Conservation (phyloP, 2,888 invertebrate genomes). For the Xanthorhoe spadicearia region DNA sequence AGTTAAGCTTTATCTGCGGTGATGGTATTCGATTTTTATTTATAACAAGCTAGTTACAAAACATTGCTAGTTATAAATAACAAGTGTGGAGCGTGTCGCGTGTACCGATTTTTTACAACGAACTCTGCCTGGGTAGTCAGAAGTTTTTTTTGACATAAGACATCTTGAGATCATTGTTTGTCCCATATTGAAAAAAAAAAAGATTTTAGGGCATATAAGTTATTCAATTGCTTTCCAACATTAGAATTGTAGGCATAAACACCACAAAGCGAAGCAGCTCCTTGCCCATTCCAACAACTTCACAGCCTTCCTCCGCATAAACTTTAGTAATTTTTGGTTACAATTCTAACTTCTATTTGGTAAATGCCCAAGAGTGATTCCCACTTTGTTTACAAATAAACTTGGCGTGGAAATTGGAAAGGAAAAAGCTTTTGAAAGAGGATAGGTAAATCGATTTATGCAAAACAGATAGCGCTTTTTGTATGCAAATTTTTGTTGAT, state of each 20-base stretch:
- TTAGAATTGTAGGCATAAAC: neutral
- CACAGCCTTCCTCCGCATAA: conserved; percentile 37
- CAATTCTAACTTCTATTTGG: conserved; percentile 78
- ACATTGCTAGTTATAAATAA: no score
- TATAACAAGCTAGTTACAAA: no score
- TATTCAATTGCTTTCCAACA: neutral
- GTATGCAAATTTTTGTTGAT: conserved; percentile 83
- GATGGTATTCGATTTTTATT: neutral
- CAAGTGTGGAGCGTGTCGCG: no score
- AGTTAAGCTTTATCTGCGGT: neutral
- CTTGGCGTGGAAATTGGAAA: conserved; percentile 79
- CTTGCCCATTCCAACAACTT: conserved; percentile 6
- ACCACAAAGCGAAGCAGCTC: neutral
- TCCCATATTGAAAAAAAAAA: neutral
- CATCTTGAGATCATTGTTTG: no score
- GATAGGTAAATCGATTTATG: conserved; percentile 84
- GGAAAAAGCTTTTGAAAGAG: conserved; percentile 81
- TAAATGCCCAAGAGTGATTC: conserved; percentile 80
- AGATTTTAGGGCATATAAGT: neutral
- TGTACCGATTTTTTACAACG: no score
- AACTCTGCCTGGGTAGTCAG: no score
- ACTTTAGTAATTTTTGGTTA: conserved; percentile 67
- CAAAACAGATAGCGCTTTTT: conserved; percentile 83
- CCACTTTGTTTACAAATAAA: conserved; percentile 83
- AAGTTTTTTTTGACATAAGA: no score